Evolutionary conservation across 2,113 vertebrate species (phyloP).

Genomic region (Mystacornis crossleyi): DNA sequence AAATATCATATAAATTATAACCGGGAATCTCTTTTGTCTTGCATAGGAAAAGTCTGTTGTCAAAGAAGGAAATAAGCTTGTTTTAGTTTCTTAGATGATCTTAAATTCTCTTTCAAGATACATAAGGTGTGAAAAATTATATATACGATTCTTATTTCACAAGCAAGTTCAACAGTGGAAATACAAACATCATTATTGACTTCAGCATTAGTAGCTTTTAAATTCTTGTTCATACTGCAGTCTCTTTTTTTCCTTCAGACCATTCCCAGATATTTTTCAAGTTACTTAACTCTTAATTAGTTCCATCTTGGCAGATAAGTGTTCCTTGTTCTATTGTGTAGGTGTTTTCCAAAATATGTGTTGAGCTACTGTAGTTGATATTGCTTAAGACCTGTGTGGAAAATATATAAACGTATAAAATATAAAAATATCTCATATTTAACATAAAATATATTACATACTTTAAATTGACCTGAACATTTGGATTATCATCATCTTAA

Average conservation of each 20-base stretch:
- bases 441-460: not conserved
- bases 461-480: not conserved
- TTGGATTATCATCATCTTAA: not conserved
- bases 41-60: not conserved
- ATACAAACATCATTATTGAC: not conserved
- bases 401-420: not conserved
- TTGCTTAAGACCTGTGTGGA: not conserved
- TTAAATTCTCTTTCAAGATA: not conserved
- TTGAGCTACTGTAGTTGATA: not conserved
- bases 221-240: not conserved
- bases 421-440: not conserved
- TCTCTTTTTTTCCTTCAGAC: not conserved
- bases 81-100: not conserved
- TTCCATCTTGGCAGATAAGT: not conserved
- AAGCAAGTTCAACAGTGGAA: not conserved
- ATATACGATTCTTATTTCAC: not conserved
- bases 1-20: not conserved
- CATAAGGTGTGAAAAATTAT: not conserved
- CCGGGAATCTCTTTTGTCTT: not conserved
- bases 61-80: not conserved
- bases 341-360: not conserved
- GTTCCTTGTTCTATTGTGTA: not conserved
- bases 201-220: not conserved
- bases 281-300: not conserved
- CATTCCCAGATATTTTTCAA: not conserved